phyloP scores from a whole-genome alignment of 2,888 invertebrate species.

The Actias luna region DNA sequence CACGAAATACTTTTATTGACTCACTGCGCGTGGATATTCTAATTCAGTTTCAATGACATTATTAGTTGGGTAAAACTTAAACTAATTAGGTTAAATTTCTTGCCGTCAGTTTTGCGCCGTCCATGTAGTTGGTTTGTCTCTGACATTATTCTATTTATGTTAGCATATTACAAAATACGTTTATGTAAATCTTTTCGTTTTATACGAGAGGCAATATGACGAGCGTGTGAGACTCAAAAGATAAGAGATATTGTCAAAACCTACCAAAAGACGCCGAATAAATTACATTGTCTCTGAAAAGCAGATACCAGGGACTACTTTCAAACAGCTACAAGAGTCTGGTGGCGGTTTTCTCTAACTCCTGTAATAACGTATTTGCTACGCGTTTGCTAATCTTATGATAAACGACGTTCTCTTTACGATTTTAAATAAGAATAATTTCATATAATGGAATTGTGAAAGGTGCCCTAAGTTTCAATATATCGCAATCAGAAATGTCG shows the following conservation, averaged over 20 bases:
- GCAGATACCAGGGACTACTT: too few species aligned
- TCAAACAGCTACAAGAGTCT: too few species aligned
- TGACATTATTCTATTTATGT: too few species aligned
- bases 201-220: too few species aligned
- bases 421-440: background rate
- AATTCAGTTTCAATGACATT: constrained; percentile 3
- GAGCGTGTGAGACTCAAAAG: too few species aligned
- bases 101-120: background rate
- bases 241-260: too few species aligned
- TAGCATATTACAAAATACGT: too few species aligned
- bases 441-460: background rate
- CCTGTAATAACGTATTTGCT: background rate
- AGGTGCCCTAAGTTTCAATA: background rate
- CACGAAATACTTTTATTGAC: background rate
- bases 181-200: too few species aligned
- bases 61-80: too few species aligned
- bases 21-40: background rate
- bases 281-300: too few species aligned
- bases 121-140: background rate
- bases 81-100: background rate
- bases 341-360: background rate
- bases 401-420: background rate
- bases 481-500: background rate
- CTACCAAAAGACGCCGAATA: too few species aligned
- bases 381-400: background rate